Percentiles rank a stretch among this genome's conserved stretches.
Evolutionary conservation across 2,888 invertebrate genomes (phyloP).

Genomic region (Crepidodera aurea): DNA sequence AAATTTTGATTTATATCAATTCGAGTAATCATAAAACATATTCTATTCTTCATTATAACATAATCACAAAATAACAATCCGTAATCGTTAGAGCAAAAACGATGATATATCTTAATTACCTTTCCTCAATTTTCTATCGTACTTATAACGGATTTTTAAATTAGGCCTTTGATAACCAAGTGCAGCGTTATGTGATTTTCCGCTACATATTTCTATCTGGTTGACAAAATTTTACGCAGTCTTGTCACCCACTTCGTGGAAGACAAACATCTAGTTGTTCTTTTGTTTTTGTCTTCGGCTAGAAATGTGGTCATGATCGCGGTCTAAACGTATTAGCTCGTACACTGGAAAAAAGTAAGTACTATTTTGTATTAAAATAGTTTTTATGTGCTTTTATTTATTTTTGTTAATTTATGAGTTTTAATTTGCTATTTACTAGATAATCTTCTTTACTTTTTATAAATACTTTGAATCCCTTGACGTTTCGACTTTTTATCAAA

Average conservation of each 20-base stretch:
- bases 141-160: conserved; percentile 31
- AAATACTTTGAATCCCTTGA: too few species aligned
- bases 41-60: too few species aligned
- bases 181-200: conserved; percentile 42
- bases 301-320: not conserved
- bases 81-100: not conserved
- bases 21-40: too few species aligned
- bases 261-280: conserved; percentile 12
- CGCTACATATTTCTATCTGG: conserved; percentile 37
- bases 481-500: too few species aligned
- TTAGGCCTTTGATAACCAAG: conserved; percentile 30
- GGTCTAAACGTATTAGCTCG: not conserved
- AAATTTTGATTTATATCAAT: too few species aligned
- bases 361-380: too few species aligned
- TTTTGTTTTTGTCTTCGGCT: conserved; percentile 10
- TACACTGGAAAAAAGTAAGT: not conserved
- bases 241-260: conserved; percentile 21
- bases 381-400: too few species aligned
- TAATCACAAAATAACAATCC: too few species aligned
- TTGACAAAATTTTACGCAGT: conserved; percentile 38
- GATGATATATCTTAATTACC: not conserved
- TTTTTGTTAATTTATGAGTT: too few species aligned
- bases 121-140: not conserved
- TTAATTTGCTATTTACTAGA: too few species aligned
- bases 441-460: too few species aligned